These are phyloP conservation scores for Adelosebastes latens DNA, from an alignment of 2,797 vertebrate genomes.

Conservation along the genomic window DNA sequence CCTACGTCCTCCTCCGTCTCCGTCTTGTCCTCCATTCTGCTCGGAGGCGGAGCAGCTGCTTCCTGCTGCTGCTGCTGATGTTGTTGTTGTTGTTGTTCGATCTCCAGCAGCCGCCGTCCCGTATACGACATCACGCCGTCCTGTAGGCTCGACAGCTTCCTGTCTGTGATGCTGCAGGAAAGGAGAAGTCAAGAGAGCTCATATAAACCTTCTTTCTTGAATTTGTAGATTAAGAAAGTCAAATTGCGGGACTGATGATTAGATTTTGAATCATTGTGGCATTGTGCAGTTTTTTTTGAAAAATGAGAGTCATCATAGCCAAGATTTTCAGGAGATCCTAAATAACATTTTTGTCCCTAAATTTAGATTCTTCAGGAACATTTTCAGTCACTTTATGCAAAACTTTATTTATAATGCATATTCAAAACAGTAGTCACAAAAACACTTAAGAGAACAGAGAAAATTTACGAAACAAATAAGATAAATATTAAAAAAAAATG, in stretches of 20 bases:
- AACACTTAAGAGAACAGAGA: background rate
- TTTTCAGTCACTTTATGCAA: background rate
- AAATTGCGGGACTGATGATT: background rate
- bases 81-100: slow-evolving; percentile 58
- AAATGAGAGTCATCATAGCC: too few relatives aligned
- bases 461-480: background rate
- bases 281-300: background rate
- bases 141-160: slow-evolving; percentile 70
- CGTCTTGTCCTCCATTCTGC: slow-evolving; percentile 39
- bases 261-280: background rate
- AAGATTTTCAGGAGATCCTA: background rate
- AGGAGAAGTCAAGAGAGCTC: background rate
- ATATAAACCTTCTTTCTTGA: too few relatives aligned
- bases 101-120: slow-evolving; percentile 84
- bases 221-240: background rate
- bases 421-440: background rate
- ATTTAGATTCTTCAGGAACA: background rate
- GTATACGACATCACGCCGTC: slow-evolving; percentile 67
- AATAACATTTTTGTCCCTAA: background rate
- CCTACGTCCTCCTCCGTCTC: slow-evolving; percentile 65
- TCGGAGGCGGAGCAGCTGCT: background rate
- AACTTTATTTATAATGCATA: background rate
- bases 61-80: background rate
- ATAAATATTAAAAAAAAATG: background rate
- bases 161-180: slow-evolving; percentile 85